Percentiles rank a stretch among this genome's conserved stretches.
These are phyloP conservation scores for Pandion haliaetus DNA, from an alignment of 2,113 vertebrate genomes.

Conservation along the genomic window DNA sequence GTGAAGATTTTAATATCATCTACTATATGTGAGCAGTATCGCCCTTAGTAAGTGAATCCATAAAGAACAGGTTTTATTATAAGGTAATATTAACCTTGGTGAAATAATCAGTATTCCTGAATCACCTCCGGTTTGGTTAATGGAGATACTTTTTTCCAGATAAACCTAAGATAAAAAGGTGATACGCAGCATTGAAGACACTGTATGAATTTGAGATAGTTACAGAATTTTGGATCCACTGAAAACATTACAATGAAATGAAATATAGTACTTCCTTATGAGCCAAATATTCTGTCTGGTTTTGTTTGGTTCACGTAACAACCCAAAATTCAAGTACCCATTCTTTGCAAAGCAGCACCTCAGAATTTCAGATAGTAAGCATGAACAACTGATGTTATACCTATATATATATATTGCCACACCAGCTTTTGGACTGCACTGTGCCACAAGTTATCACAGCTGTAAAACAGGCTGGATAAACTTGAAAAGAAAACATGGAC, in stretches of 20 bases:
- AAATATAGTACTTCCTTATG: neutral
- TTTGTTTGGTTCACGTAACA: conserved; percentile 14
- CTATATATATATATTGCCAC: neutral
- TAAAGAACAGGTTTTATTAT: conserved; percentile 31
- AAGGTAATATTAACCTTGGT: neutral
- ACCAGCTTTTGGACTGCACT: neutral
- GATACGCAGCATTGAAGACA: neutral
- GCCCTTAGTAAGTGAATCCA: conserved; percentile 16
- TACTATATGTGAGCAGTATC: neutral
- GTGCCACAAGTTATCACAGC: neutral
- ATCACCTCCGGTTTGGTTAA: neutral
- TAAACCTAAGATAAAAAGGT: neutral
- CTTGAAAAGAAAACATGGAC: neutral
- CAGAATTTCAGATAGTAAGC: neutral
- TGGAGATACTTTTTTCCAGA: neutral
- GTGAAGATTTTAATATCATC: conserved; percentile 16
- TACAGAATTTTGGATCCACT: neutral
- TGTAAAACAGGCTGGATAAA: conserved; percentile 4
- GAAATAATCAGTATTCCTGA: neutral
- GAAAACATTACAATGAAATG: neutral
- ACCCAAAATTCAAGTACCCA: neutral
- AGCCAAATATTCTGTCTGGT: neutral
- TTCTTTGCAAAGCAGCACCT: neutral
- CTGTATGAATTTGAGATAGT: neutral
- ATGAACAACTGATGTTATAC: neutral